Conservation (phyloP, 2,888 invertebrate species). For the Euplagia quadripunctaria region DNA sequence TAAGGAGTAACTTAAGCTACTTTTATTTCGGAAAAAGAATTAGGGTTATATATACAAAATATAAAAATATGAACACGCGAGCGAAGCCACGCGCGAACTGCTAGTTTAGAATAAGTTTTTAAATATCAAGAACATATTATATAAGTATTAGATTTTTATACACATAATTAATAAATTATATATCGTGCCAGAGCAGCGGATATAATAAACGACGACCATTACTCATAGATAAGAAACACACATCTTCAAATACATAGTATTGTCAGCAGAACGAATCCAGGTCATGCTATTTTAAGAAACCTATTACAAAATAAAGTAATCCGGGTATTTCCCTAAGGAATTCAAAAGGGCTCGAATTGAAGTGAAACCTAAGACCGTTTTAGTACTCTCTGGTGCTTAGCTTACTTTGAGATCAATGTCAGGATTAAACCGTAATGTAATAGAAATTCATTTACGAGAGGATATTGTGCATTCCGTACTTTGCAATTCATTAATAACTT, state of each 20-base stretch:
- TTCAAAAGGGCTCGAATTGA: conserved; percentile 7
- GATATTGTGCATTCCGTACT: background rate
- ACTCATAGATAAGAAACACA: too few species aligned
- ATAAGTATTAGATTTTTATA: too few species aligned
- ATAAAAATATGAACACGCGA: too few species aligned
- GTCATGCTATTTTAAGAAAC: conserved; percentile 15
- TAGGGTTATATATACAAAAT: too few species aligned
- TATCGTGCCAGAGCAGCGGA: too few species aligned
- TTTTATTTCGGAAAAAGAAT: too few species aligned
- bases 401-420: conserved; percentile 9
- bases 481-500: background rate
- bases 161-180: too few species aligned
- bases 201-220: too few species aligned
- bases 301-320: conserved; percentile 14
- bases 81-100: too few species aligned
- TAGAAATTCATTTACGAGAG: background rate
- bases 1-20: too few species aligned
- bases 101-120: too few species aligned
- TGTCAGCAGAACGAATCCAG: background rate
- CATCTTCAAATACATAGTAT: background rate
- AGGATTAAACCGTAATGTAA: conserved; percentile 10
- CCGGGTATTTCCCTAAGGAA: conserved; percentile 5
- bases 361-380: conserved; percentile 14
- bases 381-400: conserved; percentile 5
- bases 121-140: too few species aligned